phyloP scores from a whole-genome alignment of 2,888 invertebrate genomes.

The Scaptomyza caliginosa region DNA sequence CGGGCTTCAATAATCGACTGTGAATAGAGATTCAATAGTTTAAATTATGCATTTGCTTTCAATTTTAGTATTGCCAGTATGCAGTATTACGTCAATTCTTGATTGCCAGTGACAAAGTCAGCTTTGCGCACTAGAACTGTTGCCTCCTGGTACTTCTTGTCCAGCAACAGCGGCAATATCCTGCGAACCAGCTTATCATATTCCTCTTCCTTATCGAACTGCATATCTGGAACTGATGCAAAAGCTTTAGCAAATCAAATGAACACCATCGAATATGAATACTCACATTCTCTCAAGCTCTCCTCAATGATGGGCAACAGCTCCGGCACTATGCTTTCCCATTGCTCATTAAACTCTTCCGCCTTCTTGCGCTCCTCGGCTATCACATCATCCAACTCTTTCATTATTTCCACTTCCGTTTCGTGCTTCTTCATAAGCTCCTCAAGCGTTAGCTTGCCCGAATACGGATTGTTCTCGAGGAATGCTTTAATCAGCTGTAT shows the following conservation, averaged over 20 bases:
- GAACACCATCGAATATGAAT: neutral
- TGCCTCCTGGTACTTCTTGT: slow-evolving; percentile 81
- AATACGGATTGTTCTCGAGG: slow-evolving; percentile 93
- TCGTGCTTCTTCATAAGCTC: slow-evolving; percentile 87
- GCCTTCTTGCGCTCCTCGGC: slow-evolving; percentile 86
- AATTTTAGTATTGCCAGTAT: no score
- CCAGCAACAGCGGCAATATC: slow-evolving; percentile 74
- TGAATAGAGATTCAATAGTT: neutral
- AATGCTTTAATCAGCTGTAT: slow-evolving; percentile 86
- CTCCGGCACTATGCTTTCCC: slow-evolving; percentile 73
- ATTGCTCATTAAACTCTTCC: slow-evolving; percentile 84
- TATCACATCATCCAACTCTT: slow-evolving; percentile 85
- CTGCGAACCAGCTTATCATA: slow-evolving; percentile 79
- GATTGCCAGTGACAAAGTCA: slow-evolving; percentile 81
- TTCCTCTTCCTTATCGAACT: slow-evolving; percentile 74
- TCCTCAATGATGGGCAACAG: slow-evolving; percentile 79
- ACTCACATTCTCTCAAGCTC: slow-evolving; percentile 72
- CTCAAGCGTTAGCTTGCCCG: slow-evolving; percentile 86
- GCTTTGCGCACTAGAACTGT: slow-evolving; percentile 80
- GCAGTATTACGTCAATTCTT: slow-evolving; percentile 77
- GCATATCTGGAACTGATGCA: slow-evolving; percentile 51
- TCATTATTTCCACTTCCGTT: slow-evolving; percentile 81
- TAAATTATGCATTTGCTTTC: neutral
- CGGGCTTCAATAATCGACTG: slow-evolving; percentile 58
- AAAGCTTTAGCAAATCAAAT: neutral